These are phyloP conservation scores for Temnothorax rugatulus DNA, from an alignment of 2,888 invertebrate genomes.

Conservation along the genomic window DNA sequence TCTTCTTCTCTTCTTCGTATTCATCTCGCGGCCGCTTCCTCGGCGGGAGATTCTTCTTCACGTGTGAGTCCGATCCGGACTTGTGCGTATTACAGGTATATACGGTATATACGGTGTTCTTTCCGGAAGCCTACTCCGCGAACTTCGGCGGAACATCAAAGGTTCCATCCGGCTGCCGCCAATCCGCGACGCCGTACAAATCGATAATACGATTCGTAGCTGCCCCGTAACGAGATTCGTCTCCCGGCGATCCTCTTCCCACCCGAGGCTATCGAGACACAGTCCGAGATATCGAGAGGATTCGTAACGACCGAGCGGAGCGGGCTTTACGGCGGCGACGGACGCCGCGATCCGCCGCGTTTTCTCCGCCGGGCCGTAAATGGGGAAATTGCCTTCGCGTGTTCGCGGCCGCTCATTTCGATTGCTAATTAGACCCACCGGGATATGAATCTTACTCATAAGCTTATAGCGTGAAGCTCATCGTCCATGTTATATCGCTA, in stretches of 20 bases:
- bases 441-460: constrained; percentile 28
- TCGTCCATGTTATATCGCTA: neutral
- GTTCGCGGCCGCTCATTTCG: constrained; percentile 35
- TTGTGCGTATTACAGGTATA: constrained; percentile 58
- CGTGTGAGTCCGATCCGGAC: constrained; percentile 72
- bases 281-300: constrained; percentile 37
- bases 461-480: constrained; percentile 14
- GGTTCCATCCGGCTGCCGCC: constrained; percentile 68
- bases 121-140: constrained; percentile 77
- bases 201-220: constrained; percentile 79
- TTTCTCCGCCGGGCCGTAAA: constrained; percentile 42
- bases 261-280: constrained; percentile 18
- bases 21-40: constrained; percentile 49
- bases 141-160: constrained; percentile 78
- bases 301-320: constrained; percentile 40
- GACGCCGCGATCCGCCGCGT: constrained; percentile 14
- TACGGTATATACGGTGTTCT: constrained; percentile 57
- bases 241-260: constrained; percentile 30
- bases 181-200: constrained; percentile 76
- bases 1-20: constrained; percentile 37
- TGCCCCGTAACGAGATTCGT: constrained; percentile 66
- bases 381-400: constrained; percentile 47
- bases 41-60: constrained; percentile 75
- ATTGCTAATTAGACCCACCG: constrained; percentile 45
- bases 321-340: constrained; percentile 16